phyloP scores from a whole-genome alignment of 2,888 invertebrate genomes.

The Habrosyne pyritoides region DNA sequence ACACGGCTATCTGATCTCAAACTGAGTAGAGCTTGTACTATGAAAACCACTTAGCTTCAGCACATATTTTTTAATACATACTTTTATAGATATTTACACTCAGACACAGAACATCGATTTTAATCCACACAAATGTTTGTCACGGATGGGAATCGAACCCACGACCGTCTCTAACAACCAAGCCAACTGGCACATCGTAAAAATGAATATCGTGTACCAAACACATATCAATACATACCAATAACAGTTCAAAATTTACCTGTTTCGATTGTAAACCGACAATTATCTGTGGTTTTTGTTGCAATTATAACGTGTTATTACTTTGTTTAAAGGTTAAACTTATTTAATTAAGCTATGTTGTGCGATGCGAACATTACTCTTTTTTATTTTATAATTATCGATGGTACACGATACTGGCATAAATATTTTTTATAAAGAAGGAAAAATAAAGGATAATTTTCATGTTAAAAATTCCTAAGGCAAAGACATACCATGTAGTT shows the following conservation, averaged over 20 bases:
- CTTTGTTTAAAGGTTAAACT: conserved; percentile 11
- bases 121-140: too few species aligned
- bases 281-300: conserved; percentile 13
- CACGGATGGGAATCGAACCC: too few species aligned
- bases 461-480: too few species aligned
- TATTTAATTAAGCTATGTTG: neutral
- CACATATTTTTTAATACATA: too few species aligned
- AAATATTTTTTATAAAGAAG: neutral
- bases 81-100: too few species aligned
- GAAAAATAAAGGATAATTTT: too few species aligned
- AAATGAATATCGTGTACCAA: neutral
- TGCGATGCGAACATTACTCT: neutral
- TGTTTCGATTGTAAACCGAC: conserved; percentile 5
- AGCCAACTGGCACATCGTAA: neutral
- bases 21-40: too few species aligned
- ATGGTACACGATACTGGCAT: neutral
- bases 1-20: too few species aligned
- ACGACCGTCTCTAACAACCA: too few species aligned
- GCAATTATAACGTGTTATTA: conserved; percentile 9
- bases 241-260: conserved; percentile 6
- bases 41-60: too few species aligned
- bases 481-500: too few species aligned
- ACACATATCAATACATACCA: neutral
- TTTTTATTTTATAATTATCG: neutral
- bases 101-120: too few species aligned